Percentiles rank a stretch among this genome's conserved stretches.
These are phyloP conservation scores for Uropsilus gracilis DNA, from an alignment of 2,113 vertebrate genomes.

Conservation along the genomic window DNA sequence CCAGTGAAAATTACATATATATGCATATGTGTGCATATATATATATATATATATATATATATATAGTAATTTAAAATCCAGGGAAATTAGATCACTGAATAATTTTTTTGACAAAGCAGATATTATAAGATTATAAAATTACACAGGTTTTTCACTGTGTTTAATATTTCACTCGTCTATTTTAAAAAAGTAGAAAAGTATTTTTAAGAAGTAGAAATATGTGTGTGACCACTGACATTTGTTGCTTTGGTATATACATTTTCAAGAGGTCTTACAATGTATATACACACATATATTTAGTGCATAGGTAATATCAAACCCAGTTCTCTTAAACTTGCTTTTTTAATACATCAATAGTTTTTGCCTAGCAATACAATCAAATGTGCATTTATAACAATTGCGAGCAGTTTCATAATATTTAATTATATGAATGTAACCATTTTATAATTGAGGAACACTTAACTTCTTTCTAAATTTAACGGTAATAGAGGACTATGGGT, in stretches of 20 bases:
- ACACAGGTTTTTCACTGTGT: background rate
- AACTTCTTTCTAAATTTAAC: background rate
- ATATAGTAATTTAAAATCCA: background rate
- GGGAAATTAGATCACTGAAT: background rate
- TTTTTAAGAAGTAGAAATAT: background rate
- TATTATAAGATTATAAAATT: background rate
- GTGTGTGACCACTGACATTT: background rate
- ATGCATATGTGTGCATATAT: no score
- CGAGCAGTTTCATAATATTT: background rate
- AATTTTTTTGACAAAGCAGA: background rate
- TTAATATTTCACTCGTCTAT: background rate
- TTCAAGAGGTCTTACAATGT: background rate
- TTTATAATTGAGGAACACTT: background rate
- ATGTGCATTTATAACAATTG: background rate
- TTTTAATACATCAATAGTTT: background rate
- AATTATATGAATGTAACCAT: background rate
- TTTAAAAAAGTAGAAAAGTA: no score
- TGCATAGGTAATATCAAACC: background rate
- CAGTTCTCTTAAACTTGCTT: background rate
- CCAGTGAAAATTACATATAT: background rate
- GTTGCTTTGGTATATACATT: background rate
- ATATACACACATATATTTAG: background rate
- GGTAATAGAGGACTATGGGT: no score
- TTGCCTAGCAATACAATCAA: background rate
- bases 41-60: background rate